Percentiles rank a stretch among this genome's conserved stretches.
Evolutionary conservation across 2,888 invertebrate genomes (phyloP).

Genomic region (Kuschelorhynchus macadamiae): DNA sequence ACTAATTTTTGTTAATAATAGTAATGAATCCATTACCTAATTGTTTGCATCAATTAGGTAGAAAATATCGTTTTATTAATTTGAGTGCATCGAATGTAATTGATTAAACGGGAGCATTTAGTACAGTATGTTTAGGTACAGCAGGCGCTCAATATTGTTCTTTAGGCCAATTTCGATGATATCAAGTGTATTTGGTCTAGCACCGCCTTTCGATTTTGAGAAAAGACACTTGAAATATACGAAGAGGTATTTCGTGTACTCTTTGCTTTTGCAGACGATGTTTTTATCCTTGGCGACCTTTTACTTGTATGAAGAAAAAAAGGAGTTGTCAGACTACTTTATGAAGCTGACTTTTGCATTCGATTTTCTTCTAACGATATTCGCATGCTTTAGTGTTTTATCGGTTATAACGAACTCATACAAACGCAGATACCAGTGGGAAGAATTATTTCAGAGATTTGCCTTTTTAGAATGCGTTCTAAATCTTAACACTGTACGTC

Average conservation of each 20-base stretch:
- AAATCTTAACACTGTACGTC: constrained; percentile 18
- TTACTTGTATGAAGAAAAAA: not conserved
- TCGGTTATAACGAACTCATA: constrained; percentile 17
- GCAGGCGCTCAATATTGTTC: constrained; percentile 23
- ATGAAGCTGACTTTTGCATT: constrained; percentile 6
- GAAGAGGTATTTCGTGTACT: constrained; percentile 6
- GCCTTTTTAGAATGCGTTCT: constrained; percentile 13
- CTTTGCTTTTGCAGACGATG: not conserved
- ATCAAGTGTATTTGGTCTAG: constrained; percentile 22
- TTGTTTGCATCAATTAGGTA: too few species aligned
- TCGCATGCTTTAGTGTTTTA: not conserved
- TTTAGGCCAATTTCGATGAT: constrained; percentile 23
- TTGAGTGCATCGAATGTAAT: too few species aligned
- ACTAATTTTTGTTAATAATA: too few species aligned
- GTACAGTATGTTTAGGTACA: constrained; percentile 7
- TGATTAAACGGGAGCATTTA: too few species aligned
- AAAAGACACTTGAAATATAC: not conserved
- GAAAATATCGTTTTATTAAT: too few species aligned
- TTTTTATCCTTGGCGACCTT: not conserved
- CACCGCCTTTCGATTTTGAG: constrained; percentile 29
- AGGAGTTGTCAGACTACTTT: too few species aligned
- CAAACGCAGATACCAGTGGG: constrained; percentile 9
- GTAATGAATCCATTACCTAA: too few species aligned
- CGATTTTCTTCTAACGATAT: not conserved
- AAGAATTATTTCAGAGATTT: not conserved